Evolutionary conservation across 2,797 vertebrate species (phyloP), one percentile per base, ranked within the genome.

Genomic region (Myripristis murdjan): DNA sequence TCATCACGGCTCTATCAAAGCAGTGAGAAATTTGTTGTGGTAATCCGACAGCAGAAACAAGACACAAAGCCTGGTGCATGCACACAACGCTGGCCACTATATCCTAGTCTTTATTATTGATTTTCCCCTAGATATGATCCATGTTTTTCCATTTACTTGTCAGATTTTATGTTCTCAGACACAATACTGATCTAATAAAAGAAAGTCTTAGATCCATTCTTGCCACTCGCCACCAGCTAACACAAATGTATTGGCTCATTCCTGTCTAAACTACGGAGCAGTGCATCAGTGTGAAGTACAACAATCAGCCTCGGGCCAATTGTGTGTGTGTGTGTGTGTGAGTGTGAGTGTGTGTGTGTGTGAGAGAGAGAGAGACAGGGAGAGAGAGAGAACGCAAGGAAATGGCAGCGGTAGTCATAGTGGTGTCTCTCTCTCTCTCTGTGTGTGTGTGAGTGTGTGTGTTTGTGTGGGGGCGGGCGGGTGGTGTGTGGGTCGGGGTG

Each of bases 131-230:
- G 64, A 86, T 75, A 63, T 89, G 89, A 90, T 89, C 87, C 86
- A 93, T 91, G 89, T 86, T 87, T 88, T 90, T 86, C 87, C 87
- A 91, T 90, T 91, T 89, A 83, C 82, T 87, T 90, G 89, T 90
- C 86, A 83, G 70, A 83, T 90, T 90, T 92, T 89, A 89, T 91
- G 88, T 88, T 73, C 84, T 35, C 66, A 75, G 81, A 87, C 87
- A 85, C 86, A 88, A 82, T 88, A 75, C 78, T 64, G 87, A 86
- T 87, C 84, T 83, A 90, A 91, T 92, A 91, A 87, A 88, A 84
- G 72, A 43, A 65, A 12, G 52, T 52, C 70, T 63, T 58, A 8
- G 73, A 81, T 83, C 67, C 84, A 62, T 81, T 83, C 64, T 55
- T 33, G 74, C 74, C 12, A 16, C 61, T 77, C 31, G 64, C 77